These are phyloP conservation scores for Pterois miles DNA, from an alignment of 2,797 vertebrate genomes.

Conservation along the genomic window DNA sequence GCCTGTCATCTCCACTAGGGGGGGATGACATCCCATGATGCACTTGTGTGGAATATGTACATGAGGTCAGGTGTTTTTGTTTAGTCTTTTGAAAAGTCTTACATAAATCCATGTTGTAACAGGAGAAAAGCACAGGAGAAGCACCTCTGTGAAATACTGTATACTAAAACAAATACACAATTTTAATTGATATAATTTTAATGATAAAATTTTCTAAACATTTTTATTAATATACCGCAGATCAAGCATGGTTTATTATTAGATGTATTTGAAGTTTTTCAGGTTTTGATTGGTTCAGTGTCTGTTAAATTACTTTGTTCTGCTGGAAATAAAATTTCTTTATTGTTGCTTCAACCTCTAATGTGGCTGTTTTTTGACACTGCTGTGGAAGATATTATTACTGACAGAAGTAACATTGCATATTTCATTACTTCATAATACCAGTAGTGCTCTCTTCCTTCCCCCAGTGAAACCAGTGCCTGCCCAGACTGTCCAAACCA, in stretches of 20 bases:
- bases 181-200: too few relatives aligned
- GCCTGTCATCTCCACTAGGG: constrained; percentile 17
- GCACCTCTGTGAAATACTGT: not conserved
- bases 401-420: not conserved
- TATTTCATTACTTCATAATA: not conserved
- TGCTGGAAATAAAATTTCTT: not conserved
- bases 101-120: not conserved
- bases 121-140: not conserved
- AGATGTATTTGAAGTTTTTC: not conserved
- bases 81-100: not conserved
- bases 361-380: not conserved
- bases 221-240: not conserved
- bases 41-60: too few relatives aligned
- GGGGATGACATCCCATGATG: not conserved
- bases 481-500: constrained; percentile 19
- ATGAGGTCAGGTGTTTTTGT: not conserved
- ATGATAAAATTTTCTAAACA: not conserved
- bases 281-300: not conserved
- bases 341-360: not conserved
- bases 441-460: not conserved
- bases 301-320: not conserved
- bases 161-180: not conserved
- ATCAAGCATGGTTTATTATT: not conserved
- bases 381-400: not conserved
- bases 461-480: constrained; percentile 4